Conservation (phyloP, 2,888 invertebrate species). For the Tetramorium bicarinatum region DNA sequence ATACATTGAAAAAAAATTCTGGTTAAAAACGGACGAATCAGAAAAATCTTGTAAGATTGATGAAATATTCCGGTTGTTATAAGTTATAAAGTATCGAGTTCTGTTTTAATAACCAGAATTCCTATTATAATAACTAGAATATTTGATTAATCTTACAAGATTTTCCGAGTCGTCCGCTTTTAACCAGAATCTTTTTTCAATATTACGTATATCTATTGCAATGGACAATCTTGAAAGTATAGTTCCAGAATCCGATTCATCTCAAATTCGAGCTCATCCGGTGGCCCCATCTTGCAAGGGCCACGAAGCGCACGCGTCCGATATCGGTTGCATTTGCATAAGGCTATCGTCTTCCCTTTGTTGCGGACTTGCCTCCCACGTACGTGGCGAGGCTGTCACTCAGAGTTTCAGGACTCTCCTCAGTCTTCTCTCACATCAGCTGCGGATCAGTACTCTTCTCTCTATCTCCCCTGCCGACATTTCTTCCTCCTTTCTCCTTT, state of each 20-base stretch:
- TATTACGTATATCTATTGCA: background rate
- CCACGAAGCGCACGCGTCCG: constrained; percentile 66
- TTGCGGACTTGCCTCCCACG: constrained; percentile 84
- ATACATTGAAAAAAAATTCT: too few species aligned
- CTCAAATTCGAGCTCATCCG: constrained; percentile 45
- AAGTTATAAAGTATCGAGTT: too few species aligned
- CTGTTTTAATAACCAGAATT: too few species aligned
- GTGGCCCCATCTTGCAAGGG: constrained; percentile 48
- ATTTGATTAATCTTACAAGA: too few species aligned
- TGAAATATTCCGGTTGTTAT: too few species aligned
- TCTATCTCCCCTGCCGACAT: constrained; percentile 57
- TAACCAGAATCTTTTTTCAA: too few species aligned
- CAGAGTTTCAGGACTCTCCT: constrained; percentile 77
- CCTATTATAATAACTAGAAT: too few species aligned
- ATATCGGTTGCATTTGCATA: constrained; percentile 82
- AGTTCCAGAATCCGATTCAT: constrained; percentile 19
- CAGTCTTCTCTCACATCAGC: constrained; percentile 76
- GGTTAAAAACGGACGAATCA: too few species aligned
- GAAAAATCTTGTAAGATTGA: too few species aligned
- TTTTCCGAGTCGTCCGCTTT: too few species aligned
- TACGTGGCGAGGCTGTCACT: constrained; percentile 84
- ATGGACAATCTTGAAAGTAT: constrained; percentile 10
- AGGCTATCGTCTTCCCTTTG: constrained; percentile 83
- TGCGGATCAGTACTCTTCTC: constrained; percentile 65
- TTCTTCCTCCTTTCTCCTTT: constrained; percentile 48